Percentiles rank a stretch among this genome's conserved stretches.
Evolutionary conservation across 2,888 invertebrate genomes (phyloP).

Genomic region (Pollenia angustigena): DNA sequence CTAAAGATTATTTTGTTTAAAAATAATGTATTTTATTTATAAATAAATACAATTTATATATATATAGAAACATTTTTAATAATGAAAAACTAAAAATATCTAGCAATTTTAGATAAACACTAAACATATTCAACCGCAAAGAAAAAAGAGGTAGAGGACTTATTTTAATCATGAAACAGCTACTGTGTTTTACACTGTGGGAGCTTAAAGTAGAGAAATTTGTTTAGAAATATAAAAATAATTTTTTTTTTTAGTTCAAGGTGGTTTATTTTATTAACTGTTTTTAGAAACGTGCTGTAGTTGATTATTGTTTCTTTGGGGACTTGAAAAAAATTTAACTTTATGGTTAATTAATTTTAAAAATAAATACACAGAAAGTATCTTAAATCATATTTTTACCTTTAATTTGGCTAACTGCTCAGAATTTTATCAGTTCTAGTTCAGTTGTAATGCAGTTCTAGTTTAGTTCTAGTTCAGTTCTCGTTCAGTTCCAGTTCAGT

Average conservation of each 20-base stretch:
- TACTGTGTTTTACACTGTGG: slow-evolving; percentile 48
- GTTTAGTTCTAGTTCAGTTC: neutral
- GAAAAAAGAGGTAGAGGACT: slow-evolving; percentile 22
- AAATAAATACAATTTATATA: slow-evolving; percentile 41
- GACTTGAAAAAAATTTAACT: neutral
- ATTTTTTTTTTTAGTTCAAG: slow-evolving; percentile 36
- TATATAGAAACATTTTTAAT: neutral
- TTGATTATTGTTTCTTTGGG: neutral
- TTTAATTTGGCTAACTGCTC: too few species aligned
- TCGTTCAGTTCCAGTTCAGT: neutral
- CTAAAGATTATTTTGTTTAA: slow-evolving; percentile 61
- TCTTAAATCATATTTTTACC: too few species aligned
- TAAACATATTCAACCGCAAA: slow-evolving; percentile 18
- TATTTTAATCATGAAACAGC: slow-evolving; percentile 29
- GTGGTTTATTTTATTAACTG: slow-evolving; percentile 15
- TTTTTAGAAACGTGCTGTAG: neutral
- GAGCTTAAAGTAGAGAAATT: slow-evolving; percentile 28
- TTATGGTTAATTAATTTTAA: neutral
- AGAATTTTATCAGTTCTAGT: neutral
- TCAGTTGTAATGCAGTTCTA: neutral
- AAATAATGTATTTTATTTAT: slow-evolving; percentile 42
- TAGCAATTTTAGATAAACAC: slow-evolving; percentile 49
- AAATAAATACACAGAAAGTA: neutral
- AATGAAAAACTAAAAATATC: slow-evolving; percentile 22
- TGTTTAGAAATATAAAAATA: neutral